Evolutionary conservation across 2,888 invertebrate genomes (phyloP).

Genomic region (Hipparchia semele): DNA sequence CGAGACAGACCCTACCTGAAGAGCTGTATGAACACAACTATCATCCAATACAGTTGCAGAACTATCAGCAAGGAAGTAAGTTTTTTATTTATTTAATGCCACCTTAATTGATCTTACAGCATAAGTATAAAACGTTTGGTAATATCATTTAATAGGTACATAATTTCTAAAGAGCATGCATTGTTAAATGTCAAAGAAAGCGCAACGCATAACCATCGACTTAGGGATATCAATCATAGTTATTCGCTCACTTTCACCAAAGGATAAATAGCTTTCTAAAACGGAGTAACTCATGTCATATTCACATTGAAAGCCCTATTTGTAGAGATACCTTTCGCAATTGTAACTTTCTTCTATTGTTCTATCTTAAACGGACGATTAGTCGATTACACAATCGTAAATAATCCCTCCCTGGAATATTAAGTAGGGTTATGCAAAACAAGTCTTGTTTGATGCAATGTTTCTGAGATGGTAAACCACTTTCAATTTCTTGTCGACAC

Average conservation of each 20-base stretch:
- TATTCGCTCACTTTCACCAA: conserved; percentile 66
- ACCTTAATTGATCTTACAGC: neutral
- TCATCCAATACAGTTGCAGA: conserved; percentile 50
- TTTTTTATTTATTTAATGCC: conserved; percentile 27
- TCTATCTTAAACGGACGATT: conserved; percentile 21
- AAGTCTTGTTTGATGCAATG: conserved; percentile 32
- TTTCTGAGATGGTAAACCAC: conserved; percentile 36
- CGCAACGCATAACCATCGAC: conserved; percentile 47
- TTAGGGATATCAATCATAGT: conserved; percentile 57
- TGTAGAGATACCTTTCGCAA: conserved; percentile 36
- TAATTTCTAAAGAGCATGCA: conserved; percentile 1
- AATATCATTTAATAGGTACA: neutral
- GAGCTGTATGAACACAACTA: conserved; percentile 63
- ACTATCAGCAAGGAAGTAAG: conserved; percentile 66
- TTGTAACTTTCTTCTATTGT: conserved; percentile 49
- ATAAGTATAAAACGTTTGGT: neutral
- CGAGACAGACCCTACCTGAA: conserved; percentile 59
- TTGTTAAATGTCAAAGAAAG: conserved; percentile 51
- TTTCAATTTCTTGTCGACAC: conserved; percentile 42
- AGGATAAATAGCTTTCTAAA: conserved; percentile 68
- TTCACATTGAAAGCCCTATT: conserved; percentile 49
- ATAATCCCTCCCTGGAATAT: conserved; percentile 38
- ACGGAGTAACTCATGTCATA: conserved; percentile 50
- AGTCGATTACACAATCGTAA: conserved; percentile 16
- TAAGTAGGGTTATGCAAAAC: conserved; percentile 41